Conservation (phyloP, 2,888 invertebrate genomes). For the Parnassius mnemosyne region DNA sequence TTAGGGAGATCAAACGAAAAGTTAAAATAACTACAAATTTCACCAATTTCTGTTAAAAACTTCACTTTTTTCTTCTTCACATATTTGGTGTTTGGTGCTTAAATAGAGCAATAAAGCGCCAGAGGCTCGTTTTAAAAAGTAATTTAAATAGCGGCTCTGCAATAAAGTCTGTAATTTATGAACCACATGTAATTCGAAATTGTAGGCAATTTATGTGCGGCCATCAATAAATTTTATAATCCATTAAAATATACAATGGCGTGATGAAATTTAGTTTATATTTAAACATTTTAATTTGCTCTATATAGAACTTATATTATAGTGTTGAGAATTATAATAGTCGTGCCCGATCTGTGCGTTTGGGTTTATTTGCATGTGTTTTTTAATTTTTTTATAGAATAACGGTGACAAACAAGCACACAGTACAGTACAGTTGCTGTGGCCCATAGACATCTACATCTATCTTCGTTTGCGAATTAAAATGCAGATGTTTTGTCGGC, state of each 20-base stretch:
- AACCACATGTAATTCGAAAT: background rate
- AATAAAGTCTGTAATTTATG: constrained; percentile 18
- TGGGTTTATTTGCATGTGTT: too few relatives aligned
- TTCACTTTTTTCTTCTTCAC: background rate
- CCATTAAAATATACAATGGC: constrained; percentile 8
- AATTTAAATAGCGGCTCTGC: constrained; percentile 4
- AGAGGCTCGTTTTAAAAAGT: constrained; percentile 7
- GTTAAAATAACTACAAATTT: too few relatives aligned
- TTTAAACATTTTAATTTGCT: constrained; percentile 11
- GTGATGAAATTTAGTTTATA: constrained; percentile 10
- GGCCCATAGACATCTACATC: too few relatives aligned
- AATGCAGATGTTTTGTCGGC: too few relatives aligned
- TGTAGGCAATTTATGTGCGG: constrained; percentile 9
- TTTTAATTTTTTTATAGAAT: too few relatives aligned
- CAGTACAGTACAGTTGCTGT: too few relatives aligned
- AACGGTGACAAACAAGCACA: too few relatives aligned
- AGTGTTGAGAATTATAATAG: too few relatives aligned
- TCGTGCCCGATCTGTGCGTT: too few relatives aligned
- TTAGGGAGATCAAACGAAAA: too few relatives aligned
- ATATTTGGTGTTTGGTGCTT: background rate
- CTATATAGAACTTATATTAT: background rate
- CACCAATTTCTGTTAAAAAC: too few relatives aligned
- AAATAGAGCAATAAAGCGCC: constrained; percentile 11
- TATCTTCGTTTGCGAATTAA: too few relatives aligned
- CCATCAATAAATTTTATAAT: constrained; percentile 18